phyloP scores from a whole-genome alignment of 2,888 invertebrate genomes.

The Ornithoptera priamus region DNA sequence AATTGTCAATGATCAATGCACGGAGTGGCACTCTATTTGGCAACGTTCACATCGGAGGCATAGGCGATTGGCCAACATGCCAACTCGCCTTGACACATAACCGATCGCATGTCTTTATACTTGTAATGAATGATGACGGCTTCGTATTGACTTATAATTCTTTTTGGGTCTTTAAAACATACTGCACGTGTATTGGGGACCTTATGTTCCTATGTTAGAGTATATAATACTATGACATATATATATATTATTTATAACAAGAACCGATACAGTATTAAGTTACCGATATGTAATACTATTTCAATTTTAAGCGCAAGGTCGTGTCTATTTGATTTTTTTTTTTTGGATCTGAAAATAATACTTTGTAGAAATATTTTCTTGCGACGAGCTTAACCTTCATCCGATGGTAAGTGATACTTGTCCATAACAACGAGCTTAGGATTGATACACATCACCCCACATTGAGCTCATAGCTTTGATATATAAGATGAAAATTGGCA shows the following conservation, averaged over 20 bases:
- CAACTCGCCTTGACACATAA: conserved; percentile 40
- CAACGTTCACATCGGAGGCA: conserved; percentile 28
- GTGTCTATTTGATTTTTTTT: background rate
- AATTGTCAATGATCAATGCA: conserved; percentile 17
- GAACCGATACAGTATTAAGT: conserved; percentile 13
- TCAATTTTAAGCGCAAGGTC: conserved; percentile 18
- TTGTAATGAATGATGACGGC: conserved; percentile 34
- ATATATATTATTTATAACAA: conserved; percentile 11
- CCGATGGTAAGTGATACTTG: too few species aligned
- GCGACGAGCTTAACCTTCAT: too few species aligned
- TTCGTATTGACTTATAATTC: conserved; percentile 24
- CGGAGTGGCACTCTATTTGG: conserved; percentile 21
- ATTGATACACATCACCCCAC: too few species aligned
- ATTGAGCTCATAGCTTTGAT: too few species aligned
- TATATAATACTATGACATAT: background rate
- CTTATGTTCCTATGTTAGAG: background rate
- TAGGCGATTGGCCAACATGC: conserved; percentile 31
- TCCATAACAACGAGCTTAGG: too few species aligned
- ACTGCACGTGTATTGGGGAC: conserved; percentile 1
- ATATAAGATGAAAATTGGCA: too few species aligned
- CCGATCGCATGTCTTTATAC: conserved; percentile 34
- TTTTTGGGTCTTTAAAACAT: conserved; percentile 2
- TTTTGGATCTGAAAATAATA: too few species aligned
- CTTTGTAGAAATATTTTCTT: too few species aligned
- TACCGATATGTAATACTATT: conserved; percentile 26